These are phyloP conservation scores for Phyllostomus hastatus DNA, from an alignment of 2,113 vertebrate genomes.

Conservation along the genomic window DNA sequence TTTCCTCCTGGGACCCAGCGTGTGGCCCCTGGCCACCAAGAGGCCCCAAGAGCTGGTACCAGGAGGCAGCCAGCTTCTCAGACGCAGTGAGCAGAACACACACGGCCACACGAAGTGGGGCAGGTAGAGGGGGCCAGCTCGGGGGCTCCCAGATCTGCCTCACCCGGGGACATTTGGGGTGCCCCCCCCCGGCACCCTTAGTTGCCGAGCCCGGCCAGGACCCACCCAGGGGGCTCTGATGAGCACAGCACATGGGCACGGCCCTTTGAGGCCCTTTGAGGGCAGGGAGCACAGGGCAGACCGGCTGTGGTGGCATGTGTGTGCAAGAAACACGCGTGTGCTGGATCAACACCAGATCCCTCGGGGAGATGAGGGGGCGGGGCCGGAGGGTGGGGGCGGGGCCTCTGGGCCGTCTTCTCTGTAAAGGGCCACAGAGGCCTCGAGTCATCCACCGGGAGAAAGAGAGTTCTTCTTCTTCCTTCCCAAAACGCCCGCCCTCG, in stretches of 20 bases:
- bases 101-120: rapidly evolving
- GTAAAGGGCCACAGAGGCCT: rapidly evolving
- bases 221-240: rapidly evolving
- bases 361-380: neutral
- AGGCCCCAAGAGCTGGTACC: neutral
- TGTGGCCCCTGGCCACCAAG: neutral
- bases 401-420: neutral
- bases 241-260: neutral
- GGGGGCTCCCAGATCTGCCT: neutral
- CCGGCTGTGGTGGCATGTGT: rapidly evolving
- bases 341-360: too few species aligned
- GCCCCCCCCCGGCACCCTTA: rapidly evolving
- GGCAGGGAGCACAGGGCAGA: neutral
- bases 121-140: neutral
- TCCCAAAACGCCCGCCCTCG: rapidly evolving
- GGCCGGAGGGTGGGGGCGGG: rapidly evolving
- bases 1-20: rapidly evolving
- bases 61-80: neutral
- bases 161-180: neutral
- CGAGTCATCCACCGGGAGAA: neutral
- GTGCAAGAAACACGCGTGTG: rapidly evolving
- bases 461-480: neutral
- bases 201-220: neutral
- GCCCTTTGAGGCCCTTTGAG: too few species aligned
- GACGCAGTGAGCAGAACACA: rapidly evolving